Base-by-base conservation (phyloP, 92 coral and sea anemone genomes). In the Nematostella vectensis region DNA sequence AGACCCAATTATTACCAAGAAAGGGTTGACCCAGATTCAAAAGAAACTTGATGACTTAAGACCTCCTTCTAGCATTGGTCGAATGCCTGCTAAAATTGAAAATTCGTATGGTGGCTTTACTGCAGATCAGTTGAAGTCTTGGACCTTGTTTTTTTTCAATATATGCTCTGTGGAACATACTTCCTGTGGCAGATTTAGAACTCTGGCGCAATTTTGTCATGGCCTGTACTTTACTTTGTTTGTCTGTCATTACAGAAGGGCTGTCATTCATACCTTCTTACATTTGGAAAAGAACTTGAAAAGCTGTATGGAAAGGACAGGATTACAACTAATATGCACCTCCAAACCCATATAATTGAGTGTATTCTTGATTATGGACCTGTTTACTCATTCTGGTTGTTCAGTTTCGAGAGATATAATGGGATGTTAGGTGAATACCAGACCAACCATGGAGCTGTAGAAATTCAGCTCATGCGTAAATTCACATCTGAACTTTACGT, bases 111-210 rank as follows among this genome's bases (percentile, higher is more conserved):
- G 82, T 59, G 79, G 81, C 0, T 79, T 65, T 50, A 79, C 77
- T 2, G 83, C 83, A 29, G 82, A 64, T 1, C 84, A 77, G 43
- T 76, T 76, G 83, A 76, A 76, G 53, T 59, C 62, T 47, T 68
- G 56, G 47, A 55, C 64, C 25, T 31, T 62, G 17, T 48, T 19
- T 13, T 61, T n/a, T 21, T 25, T 61, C 67, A 4, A 61, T 61
- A 31, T 31, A 15, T 58, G 63, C 29, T 9, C 27, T 21, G n/a
- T 45, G 51, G 51, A 19, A 45, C 23, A 45, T 45, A 45, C 4
- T 45, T n/a, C 60, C 37, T 39, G 29, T 50, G 28, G 42, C 60
- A 25, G 62, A 70, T 53, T 51, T 62, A 18, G 62, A 62, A 15
- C 43, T 61, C 9, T 70, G 88, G 88, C 77, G 62, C 0, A 3